Evolutionary conservation across 2,797 vertebrate species (phyloP).

Genomic region (Otolemur crassicaudatus): DNA sequence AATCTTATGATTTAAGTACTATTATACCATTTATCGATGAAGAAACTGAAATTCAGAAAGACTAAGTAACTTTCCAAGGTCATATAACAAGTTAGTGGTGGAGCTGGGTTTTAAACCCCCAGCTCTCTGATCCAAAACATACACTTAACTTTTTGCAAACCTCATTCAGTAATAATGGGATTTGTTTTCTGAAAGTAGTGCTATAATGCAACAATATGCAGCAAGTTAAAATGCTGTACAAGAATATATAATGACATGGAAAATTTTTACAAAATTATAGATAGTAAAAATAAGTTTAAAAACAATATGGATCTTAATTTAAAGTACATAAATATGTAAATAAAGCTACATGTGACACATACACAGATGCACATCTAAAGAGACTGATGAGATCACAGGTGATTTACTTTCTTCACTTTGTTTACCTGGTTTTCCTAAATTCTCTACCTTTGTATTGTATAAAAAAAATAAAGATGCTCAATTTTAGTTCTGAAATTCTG

Average conservation of each 20-base stretch:
- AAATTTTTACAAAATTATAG: background rate
- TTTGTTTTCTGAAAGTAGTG: conserved; percentile 20
- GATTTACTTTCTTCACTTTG: conserved; percentile 17
- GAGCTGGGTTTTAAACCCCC: background rate
- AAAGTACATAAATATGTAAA: background rate
- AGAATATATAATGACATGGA: background rate
- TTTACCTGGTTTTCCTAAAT: background rate
- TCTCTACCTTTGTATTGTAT: background rate
- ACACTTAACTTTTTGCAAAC: background rate
- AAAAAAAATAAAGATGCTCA: conserved; percentile 43
- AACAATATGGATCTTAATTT: background rate
- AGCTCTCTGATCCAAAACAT: background rate
- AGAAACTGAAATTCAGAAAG: conserved; percentile 36
- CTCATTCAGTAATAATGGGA: background rate
- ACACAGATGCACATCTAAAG: background rate
- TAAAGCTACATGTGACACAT: background rate
- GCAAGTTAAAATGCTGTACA: background rate
- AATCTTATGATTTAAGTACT: background rate
- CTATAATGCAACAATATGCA: background rate
- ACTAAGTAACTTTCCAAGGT: conserved; percentile 9
- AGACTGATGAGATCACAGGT: background rate
- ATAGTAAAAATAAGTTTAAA: conserved; percentile 22
- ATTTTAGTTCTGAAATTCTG: conserved; percentile 22
- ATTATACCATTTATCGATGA: conserved; percentile 1
- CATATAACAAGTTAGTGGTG: background rate